These are phyloP conservation scores for Eupleurogrammus muticus DNA, from an alignment of 2,797 vertebrate species.

Conservation along the genomic window DNA sequence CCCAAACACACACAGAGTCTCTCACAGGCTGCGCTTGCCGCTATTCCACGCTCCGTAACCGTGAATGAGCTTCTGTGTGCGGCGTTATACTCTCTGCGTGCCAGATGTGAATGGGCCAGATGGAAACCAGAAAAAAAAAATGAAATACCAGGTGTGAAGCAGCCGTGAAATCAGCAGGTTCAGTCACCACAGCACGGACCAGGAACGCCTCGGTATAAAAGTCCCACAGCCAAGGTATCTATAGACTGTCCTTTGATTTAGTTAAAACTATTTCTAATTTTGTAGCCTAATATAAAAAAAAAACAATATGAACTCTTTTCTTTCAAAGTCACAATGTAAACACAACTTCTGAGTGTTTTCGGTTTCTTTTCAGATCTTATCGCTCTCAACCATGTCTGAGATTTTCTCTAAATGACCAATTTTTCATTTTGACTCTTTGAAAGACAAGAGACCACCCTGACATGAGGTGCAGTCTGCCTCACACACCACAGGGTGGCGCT, in stretches of 20 bases:
- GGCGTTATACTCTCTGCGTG: constrained; percentile 39
- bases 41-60: constrained; percentile 23
- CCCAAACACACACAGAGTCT: constrained; percentile 1
- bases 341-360: background rate
- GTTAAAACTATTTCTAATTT: too few species aligned
- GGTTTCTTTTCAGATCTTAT: background rate
- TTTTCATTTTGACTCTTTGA: background rate
- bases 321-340: background rate
- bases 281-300: background rate
- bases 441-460: background rate
- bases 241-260: background rate
- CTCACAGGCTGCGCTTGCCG: background rate
- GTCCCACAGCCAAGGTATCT: background rate
- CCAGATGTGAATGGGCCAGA: constrained; percentile 61
- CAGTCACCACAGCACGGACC: background rate
- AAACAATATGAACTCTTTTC: background rate
- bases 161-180: constrained; percentile 37
- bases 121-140: constrained; percentile 15
- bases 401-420: background rate
- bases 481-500: constrained; percentile 49
- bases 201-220: background rate
- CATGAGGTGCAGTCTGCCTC: background rate
- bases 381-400: background rate
- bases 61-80: constrained; percentile 67
- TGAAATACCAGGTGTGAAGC: constrained; percentile 53